Percentiles rank a stretch among this genome's conserved stretches.
Evolutionary conservation across 2,797 vertebrate species (phyloP).

Genomic region (Phalanger gymnotis): DNA sequence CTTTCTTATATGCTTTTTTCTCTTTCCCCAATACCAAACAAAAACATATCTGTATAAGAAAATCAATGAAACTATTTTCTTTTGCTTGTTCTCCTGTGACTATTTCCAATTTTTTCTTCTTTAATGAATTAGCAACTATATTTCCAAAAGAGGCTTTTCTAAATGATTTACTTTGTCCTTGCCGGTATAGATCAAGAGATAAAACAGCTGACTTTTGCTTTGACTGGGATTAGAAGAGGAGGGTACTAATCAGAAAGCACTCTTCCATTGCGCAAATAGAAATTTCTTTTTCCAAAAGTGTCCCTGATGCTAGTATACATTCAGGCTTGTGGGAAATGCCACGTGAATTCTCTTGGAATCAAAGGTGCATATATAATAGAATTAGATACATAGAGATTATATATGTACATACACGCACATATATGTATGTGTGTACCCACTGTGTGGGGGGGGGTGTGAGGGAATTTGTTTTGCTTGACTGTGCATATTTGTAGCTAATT

Average conservation of each 20-base stretch:
- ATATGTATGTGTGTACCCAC: too few relatives aligned
- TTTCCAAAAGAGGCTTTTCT: neutral
- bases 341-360: neutral
- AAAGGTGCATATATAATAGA: neutral
- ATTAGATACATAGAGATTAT: too few relatives aligned
- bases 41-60: neutral
- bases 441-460: neutral
- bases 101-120: conserved; percentile 1
- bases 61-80: neutral
- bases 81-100: neutral
- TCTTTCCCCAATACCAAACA: neutral
- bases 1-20: neutral
- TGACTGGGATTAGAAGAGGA: neutral
- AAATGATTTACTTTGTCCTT: neutral
- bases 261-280: neutral
- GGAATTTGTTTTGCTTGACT: neutral
- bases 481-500: neutral
- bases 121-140: neutral
- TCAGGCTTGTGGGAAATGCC: neutral
- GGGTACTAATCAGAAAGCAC: neutral
- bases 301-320: neutral
- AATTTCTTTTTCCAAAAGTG: neutral
- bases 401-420: too few relatives aligned
- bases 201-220: neutral
- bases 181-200: neutral